These are phyloP conservation scores for Hydrolagus affinis DNA, from an alignment of 2,113 vertebrate species.

Conservation along the genomic window DNA sequence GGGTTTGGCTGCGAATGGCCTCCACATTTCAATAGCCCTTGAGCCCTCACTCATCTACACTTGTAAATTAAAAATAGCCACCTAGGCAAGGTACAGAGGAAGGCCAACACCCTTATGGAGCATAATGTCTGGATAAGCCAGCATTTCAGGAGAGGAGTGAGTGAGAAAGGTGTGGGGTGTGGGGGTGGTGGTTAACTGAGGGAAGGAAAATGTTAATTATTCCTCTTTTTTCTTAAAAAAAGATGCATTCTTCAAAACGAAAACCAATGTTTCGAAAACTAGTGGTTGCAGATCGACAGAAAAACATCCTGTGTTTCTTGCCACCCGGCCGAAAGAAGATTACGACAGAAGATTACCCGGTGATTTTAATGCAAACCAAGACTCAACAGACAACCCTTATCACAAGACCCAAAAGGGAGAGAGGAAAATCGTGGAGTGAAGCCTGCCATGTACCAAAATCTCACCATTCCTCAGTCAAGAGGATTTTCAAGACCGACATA, in stretches of 20 bases:
- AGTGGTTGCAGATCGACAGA: conserved; percentile 4
- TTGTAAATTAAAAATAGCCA: no score
- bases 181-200: no score
- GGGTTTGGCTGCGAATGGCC: no score
- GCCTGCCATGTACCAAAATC: not conserved
- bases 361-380: not conserved
- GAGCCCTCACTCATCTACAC: no score
- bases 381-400: no score
- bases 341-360: not conserved
- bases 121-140: no score
- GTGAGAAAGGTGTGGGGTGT: no score
- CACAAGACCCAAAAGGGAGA: not conserved
- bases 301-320: not conserved
- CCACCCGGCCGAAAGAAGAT: not conserved
- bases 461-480: not conserved
- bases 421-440: no score
- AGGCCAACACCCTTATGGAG: no score
- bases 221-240: not conserved
- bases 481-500: not conserved
- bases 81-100: no score
- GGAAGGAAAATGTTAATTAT: not conserved
- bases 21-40: no score
- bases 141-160: no score
- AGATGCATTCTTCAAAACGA: not conserved
- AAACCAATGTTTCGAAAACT: conserved; percentile 7